phyloP scores from a whole-genome alignment of 2,113 vertebrate genomes.

The Tragelaphus buxtoni region DNA sequence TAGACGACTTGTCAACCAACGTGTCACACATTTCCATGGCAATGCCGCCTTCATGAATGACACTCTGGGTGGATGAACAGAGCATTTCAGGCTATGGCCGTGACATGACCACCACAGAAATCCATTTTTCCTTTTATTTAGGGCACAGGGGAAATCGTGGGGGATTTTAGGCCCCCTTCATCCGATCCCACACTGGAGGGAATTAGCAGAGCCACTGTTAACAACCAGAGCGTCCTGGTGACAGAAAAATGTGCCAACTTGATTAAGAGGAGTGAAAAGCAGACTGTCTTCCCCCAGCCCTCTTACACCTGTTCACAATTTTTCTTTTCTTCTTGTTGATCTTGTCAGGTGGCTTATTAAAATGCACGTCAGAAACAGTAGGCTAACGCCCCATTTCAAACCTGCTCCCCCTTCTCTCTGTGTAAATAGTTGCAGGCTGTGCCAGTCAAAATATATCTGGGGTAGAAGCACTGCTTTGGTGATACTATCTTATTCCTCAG shows the following conservation, averaged over 20 bases:
- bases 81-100: constrained; percentile 45
- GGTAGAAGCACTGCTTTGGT: neutral
- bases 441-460: neutral
- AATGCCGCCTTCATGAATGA: constrained; percentile 46
- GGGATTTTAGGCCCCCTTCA: neutral
- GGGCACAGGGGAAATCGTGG: neutral
- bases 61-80: constrained; percentile 47
- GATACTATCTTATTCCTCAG: constrained; percentile 33
- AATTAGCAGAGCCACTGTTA: neutral
- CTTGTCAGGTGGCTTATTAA: constrained; percentile 44
- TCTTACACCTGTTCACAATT: constrained; percentile 3
- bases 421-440: neutral
- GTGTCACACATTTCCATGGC: constrained; percentile 71
- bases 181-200: neutral
- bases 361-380: neutral
- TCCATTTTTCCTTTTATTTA: neutral
- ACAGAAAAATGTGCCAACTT: neutral
- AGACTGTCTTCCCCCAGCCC: neutral
- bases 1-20: constrained; percentile 67
- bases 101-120: constrained; percentile 28
- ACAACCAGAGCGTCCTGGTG: neutral
- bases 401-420: constrained; percentile 22
- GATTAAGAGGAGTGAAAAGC: neutral
- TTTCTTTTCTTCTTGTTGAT: constrained; percentile 38
- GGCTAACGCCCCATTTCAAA: neutral